Evolutionary conservation across 2,113 vertebrate species (phyloP).

Genomic region (Ursus arctos): DNA sequence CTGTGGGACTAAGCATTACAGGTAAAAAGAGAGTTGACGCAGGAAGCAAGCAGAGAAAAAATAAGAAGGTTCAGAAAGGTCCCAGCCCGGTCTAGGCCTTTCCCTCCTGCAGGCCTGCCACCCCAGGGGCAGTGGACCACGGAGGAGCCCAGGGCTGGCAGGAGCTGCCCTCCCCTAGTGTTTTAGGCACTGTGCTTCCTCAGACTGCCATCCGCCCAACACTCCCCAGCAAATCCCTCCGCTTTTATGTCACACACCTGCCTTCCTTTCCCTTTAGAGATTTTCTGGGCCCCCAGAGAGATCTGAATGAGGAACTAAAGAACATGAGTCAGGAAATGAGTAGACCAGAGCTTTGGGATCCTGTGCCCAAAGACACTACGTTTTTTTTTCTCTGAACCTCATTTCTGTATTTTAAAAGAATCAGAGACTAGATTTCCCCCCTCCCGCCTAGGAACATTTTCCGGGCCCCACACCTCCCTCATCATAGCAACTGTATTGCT

Average conservation of each 20-base stretch:
- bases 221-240: neutral
- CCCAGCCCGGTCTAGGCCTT: neutral
- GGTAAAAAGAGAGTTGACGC: neutral
- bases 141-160: neutral
- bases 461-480: neutral
- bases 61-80: neutral
- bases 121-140: fast-evolving
- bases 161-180: neutral
- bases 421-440: neutral
- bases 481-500: fast-evolving
- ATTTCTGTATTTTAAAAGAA: neutral
- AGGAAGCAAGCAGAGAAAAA: neutral
- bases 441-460: neutral
- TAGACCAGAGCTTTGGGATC: neutral
- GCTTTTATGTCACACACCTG: neutral
- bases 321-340: neutral
- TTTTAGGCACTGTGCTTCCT: neutral
- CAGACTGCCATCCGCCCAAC: neutral
- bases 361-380: neutral
- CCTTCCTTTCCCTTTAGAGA: neutral
- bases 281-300: neutral
- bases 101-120: neutral
- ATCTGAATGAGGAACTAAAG: neutral
- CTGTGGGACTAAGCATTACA: neutral
- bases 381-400: neutral